Evolutionary conservation across 2,113 vertebrate genomes (phyloP), one percentile per base, ranked within the genome.

Genomic region (Excalfactoria chinensis): DNA sequence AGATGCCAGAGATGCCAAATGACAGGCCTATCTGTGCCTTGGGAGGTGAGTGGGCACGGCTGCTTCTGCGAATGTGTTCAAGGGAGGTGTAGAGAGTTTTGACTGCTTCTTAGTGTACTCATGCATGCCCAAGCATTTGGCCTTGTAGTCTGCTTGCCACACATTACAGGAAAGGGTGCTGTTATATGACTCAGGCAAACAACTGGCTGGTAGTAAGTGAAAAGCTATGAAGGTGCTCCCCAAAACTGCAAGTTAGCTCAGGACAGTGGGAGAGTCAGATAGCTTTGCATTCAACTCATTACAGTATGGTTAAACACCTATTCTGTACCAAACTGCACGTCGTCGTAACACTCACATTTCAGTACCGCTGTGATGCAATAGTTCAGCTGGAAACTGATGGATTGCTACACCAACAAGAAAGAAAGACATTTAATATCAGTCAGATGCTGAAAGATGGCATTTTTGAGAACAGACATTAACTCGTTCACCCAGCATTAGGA

Each of bases 21-120:
- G 56, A 51, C 19, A 37, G 51, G 35, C 51, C n/a, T 12, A 9
- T 32, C 44, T 49, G 49, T 49, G 81, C 37, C 66, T 30, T 55
- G 60, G 46, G 37, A 77, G 58, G 34, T 0, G 5, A 83, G 40
- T n/a, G 25, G 55, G 51, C 28, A 70, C 3, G 13, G 79, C 37
- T 68, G 70, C 64, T 72, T 68, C 70, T 63, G 48, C 63, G 22
- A 6, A 23, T 21, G 34, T 28, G 8, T 43, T 35, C 62, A 35
- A 26, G 44, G 20, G 35, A 81, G 13, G 16, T 28, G 40, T 26
- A 32, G 30, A 48, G 20, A 76, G 59, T 11, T 23, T 32, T 4
- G 6, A 72, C 26, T 0, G 0, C 59, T 72, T 68, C 79, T 48
- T 72, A 0, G 1, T 1, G 6, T 13, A 19, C 26, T 41, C 0